Evolutionary conservation across 2,797 vertebrate species (phyloP), one percentile per base, ranked within the genome.

Genomic region (Coilia nasus): DNA sequence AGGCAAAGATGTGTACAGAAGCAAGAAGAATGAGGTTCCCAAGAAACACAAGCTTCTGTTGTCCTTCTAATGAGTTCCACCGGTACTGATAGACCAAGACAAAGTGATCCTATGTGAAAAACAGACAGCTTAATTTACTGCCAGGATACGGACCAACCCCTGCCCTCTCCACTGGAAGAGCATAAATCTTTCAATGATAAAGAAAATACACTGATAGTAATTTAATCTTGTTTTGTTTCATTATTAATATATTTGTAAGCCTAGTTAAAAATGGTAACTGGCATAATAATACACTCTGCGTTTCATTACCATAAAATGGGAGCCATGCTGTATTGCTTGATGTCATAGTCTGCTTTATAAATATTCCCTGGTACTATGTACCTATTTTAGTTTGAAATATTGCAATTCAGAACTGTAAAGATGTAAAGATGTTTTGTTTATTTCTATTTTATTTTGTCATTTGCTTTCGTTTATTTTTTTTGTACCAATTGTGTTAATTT

Each of bases 171-270:
- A 81, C 21, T 75, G 64, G 47, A 71, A 78, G 50, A 64, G 83
- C 85, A 85, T 71, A 81, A 83, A 54, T 80, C 57, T 41, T 80
- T 54, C 46, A 85, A 81, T 85, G 60, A 81, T 91, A 87, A 88
- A 89, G 88, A 85, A 54, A 78, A 57, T 9, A 78, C 28, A 86
- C 57, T 67, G 82, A 84, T 2, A 84, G 78, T 86, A 85, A 89
- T 93, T 88, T 80, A 89, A 92, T 71, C 35, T 78, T 78, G 35
- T 44, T 75, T 75, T 78, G 44, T 88, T 87, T 87, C 87, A 85
- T 89, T 84, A 82, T 87, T 90, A 88, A 87, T 88, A 90, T 90
- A 87, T 89, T 88, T 87, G 83, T 78, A 87, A 87, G 64, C 87
- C 57, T 90, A 88, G 85, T 87, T 84, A 87, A 80, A 81, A 62